A percentile compares a stretch with the other conserved stretches of the same genome.
These are phyloP conservation scores for Netelia melanura DNA, from an alignment of 2,888 invertebrate species.

Conservation along the genomic window DNA sequence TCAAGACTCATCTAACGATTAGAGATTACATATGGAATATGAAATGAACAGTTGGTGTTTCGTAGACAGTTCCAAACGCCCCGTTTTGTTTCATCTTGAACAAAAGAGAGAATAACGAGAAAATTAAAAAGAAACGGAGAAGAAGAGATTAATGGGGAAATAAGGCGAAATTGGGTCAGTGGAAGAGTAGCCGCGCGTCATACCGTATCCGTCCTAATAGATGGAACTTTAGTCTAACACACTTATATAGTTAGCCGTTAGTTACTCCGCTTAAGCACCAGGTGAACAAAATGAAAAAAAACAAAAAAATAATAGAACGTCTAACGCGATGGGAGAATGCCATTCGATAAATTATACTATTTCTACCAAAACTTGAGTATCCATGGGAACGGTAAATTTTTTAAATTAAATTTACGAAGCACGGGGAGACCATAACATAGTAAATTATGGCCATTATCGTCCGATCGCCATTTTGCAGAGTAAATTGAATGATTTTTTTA, in stretches of 20 bases:
- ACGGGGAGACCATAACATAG: slow-evolving; percentile 3
- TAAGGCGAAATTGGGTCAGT: slow-evolving; percentile 69
- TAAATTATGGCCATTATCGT: slow-evolving; percentile 20
- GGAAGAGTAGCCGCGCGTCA: slow-evolving; percentile 77
- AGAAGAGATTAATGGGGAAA: neutral
- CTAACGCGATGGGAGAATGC: slow-evolving; percentile 45
- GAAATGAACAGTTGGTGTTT: slow-evolving; percentile 40
- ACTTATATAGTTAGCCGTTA: slow-evolving; percentile 67
- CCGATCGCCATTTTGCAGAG: neutral
- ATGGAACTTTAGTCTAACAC: slow-evolving; percentile 77
- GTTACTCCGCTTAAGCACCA: slow-evolving; percentile 72
- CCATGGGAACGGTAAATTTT: slow-evolving; percentile 65
- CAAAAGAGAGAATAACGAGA: slow-evolving; percentile 22
- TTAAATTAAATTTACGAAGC: neutral
- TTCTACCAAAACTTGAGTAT: slow-evolving; percentile 63
- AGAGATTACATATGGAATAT: slow-evolving; percentile 16
- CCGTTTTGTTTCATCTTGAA: slow-evolving; percentile 28
- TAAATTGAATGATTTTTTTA: slow-evolving; percentile 3
- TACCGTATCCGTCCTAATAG: slow-evolving; percentile 84
- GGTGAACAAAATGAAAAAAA: slow-evolving; percentile 62
- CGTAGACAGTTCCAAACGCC: slow-evolving; percentile 46
- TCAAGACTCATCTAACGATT: slow-evolving; percentile 38
- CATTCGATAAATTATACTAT: slow-evolving; percentile 53
- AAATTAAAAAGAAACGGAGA: slow-evolving; percentile 3
- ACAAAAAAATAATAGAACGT: slow-evolving; percentile 40